Conservation (phyloP, 2,888 invertebrate genomes). For the Pinctada fucata region DNA sequence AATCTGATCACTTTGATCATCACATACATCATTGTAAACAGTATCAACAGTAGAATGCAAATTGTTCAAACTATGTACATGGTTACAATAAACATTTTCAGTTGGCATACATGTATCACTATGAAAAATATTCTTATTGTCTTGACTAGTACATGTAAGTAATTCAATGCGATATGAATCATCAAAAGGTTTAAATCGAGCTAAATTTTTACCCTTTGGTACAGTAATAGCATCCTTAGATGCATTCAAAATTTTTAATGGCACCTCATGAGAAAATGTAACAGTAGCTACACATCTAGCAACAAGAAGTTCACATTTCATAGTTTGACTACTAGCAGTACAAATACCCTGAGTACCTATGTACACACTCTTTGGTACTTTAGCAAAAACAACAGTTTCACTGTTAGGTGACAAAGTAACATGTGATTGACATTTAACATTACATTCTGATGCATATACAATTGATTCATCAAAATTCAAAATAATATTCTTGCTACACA, state of each 20-base stretch:
- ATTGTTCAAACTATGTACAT: constrained; percentile 1
- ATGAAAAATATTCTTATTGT: background rate
- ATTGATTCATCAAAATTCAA: constrained; percentile 6
- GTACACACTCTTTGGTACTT: constrained; percentile 16
- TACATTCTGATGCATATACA: background rate
- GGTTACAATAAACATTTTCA: background rate
- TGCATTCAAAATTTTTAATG: constrained; percentile 16
- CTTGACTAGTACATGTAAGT: background rate
- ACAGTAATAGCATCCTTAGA: background rate
- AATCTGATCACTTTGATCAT: background rate
- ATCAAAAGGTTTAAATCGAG: constrained; percentile 4
- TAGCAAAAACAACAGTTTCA: constrained; percentile 21
- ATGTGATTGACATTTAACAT: constrained; percentile 2
- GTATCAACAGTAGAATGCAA: background rate
- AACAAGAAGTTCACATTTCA: constrained; percentile 9
- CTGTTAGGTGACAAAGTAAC: constrained; percentile 18
- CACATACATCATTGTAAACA: constrained; percentile 16
- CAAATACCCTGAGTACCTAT: constrained; percentile 31
- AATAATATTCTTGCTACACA: constrained; percentile 12
- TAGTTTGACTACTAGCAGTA: constrained; percentile 12
- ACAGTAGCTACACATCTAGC: constrained; percentile 24
- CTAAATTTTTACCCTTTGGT: constrained; percentile 7
- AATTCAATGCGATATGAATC: constrained; percentile 16
- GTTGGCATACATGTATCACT: too few relatives aligned
- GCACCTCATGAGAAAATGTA: background rate